phyloP scores from a whole-genome alignment of 37 sponge, comb jelly and placozoan genomes.

The Beroe ovata region DNA sequence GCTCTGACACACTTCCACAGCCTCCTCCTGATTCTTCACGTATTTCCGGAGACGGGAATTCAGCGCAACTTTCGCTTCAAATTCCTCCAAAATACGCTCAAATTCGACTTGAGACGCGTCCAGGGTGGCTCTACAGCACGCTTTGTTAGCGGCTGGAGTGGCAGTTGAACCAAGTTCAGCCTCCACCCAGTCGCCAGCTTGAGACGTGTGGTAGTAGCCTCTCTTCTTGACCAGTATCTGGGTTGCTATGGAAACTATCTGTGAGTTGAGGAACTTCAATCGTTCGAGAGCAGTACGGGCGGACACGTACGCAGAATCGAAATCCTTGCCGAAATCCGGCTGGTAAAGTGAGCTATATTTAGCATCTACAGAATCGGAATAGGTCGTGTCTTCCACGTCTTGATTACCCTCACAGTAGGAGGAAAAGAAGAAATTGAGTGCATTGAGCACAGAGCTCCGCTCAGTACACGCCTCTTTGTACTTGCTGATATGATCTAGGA shows the following conservation, averaged over 20 bases:
- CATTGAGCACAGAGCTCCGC: conserved; percentile 7
- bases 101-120: conserved; percentile 13
- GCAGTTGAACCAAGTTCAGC: neutral
- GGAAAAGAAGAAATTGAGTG: conserved; percentile 47
- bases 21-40: conserved; percentile 50
- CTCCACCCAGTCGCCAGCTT: neutral
- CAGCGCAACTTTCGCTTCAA: conserved; percentile 16
- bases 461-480: conserved; percentile 49
- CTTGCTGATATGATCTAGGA: neutral
- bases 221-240: conserved; percentile 36
- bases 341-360: neutral
- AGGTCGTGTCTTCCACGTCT: neutral
- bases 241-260: conserved; percentile 22
- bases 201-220: no score
- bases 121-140: conserved; percentile 14
- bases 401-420: conserved; percentile 15
- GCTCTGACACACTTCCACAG: conserved; percentile 49
- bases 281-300: conserved; percentile 7
- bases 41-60: conserved; percentile 41
- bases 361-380: neutral
- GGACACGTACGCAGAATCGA: conserved; percentile 17
- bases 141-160: no score
- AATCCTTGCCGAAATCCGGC: conserved; percentile 26
- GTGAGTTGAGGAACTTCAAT: conserved; percentile 42
- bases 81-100: conserved; percentile 7